These are phyloP conservation scores for Helicorthomorpha holstii DNA, from an alignment of 1,140 invertebrate genomes.

Conservation along the genomic window DNA sequence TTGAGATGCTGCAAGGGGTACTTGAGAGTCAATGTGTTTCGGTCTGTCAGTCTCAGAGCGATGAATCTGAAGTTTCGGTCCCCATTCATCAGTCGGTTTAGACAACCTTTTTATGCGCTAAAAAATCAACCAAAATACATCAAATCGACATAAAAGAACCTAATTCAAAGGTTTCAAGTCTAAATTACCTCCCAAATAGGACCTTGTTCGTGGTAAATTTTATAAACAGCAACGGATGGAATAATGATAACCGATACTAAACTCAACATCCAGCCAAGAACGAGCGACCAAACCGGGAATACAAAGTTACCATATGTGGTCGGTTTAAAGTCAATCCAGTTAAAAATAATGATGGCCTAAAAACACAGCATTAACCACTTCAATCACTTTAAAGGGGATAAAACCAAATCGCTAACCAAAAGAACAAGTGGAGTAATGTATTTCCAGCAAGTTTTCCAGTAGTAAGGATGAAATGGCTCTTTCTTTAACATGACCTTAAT, in stretches of 20 bases:
- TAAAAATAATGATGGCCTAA: slow-evolving; percentile 34
- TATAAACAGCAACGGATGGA: slow-evolving; percentile 20
- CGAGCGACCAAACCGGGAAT: slow-evolving; percentile 35
- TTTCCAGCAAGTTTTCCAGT: slow-evolving; percentile 29
- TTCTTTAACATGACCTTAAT: slow-evolving; percentile 28
- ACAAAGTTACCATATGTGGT: slow-evolving; percentile 26
- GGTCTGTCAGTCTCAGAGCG: slow-evolving; percentile 15
- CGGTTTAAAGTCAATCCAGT: slow-evolving; percentile 29
- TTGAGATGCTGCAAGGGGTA: slow-evolving; percentile 3
- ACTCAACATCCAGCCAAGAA: slow-evolving; percentile 32
- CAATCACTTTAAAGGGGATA: slow-evolving; percentile 1
- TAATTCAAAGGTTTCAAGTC: too few species aligned
- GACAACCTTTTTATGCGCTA: slow-evolving; percentile 37
- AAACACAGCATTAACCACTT: background rate
- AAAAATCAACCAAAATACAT: slow-evolving; percentile 7
- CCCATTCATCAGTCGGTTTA: slow-evolving; percentile 45
- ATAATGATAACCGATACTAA: slow-evolving; percentile 34
- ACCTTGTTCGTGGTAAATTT: slow-evolving; percentile 3
- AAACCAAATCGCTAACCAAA: slow-evolving; percentile 20
- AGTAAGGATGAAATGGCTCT: slow-evolving; percentile 21
- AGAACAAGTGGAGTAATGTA: slow-evolving; percentile 25
- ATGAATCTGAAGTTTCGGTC: slow-evolving; percentile 27
- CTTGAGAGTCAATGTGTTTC: slow-evolving; percentile 15
- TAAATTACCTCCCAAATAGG: slow-evolving; percentile 1
- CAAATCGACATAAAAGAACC: background rate